These are phyloP conservation scores for Limnephilus lunatus DNA, from an alignment of 2,888 invertebrate species.

Conservation along the genomic window DNA sequence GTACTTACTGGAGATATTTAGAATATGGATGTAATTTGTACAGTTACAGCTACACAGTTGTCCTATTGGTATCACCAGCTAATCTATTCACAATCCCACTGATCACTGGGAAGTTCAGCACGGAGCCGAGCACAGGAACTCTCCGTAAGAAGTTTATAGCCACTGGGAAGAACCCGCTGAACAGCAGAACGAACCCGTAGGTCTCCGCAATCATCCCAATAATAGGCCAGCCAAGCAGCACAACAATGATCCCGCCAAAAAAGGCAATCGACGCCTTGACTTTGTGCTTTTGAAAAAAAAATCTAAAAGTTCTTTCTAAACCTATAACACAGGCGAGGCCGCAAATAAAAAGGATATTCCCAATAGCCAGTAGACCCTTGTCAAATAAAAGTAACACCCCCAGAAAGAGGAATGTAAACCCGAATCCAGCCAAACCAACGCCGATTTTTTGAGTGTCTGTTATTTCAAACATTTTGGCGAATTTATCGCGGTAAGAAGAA, in stretches of 20 bases:
- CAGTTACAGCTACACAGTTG: slow-evolving; percentile 82
- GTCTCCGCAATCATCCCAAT: slow-evolving; percentile 97
- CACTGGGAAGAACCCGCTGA: slow-evolving; percentile 98
- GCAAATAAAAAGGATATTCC: slow-evolving; percentile 97
- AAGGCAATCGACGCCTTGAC: slow-evolving; percentile 92
- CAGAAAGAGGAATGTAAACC: slow-evolving; percentile 94
- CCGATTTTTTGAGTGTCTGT: slow-evolving; percentile 96
- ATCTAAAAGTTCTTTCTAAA: slow-evolving; percentile 94
- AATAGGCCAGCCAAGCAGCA: slow-evolving; percentile 96
- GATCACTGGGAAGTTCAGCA: slow-evolving; percentile 93
- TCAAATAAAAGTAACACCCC: slow-evolving; percentile 96
- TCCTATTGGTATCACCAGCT: slow-evolving; percentile 89
- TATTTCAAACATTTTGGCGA: slow-evolving; percentile 84
- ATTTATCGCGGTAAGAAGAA: neutral
- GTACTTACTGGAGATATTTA: neutral
- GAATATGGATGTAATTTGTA: neutral
- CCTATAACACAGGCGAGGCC: slow-evolving; percentile 98
- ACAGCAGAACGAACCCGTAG: slow-evolving; percentile 94
- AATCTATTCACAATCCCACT: slow-evolving; percentile 89
- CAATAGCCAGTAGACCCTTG: slow-evolving; percentile 98
- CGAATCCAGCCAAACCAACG: slow-evolving; percentile 97
- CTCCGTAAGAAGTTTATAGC: slow-evolving; percentile 96
- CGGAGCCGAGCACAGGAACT: slow-evolving; percentile 92
- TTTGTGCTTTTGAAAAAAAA: slow-evolving; percentile 99
- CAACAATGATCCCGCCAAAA: slow-evolving; percentile 94